Base-by-base conservation (phyloP, 1,140 invertebrate genomes). In the Metaphire vulgaris region DNA sequence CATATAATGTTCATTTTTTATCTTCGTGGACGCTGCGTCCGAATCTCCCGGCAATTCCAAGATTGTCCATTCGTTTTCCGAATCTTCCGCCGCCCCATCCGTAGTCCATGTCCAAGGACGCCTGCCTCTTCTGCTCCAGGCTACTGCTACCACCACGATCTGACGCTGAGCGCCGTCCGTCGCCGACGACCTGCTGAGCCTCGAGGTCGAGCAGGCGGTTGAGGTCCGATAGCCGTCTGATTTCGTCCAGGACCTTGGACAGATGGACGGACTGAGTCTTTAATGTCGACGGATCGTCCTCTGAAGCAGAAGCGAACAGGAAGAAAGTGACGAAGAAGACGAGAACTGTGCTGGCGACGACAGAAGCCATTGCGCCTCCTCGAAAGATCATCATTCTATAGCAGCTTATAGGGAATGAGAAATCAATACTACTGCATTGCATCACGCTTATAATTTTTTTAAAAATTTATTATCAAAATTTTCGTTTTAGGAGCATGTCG, bases 51-150 rank as follows among this genome's bases (percentile, higher is more conserved):
- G 30, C 70, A 12, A 72, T 31, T 33, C 70, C 70, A 6, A 72
- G 32, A 33, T 15, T 34, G 32, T 72, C 70, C 26, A 29, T 29
- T 14, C 70, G 14, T 26, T 72, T 72, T n/a, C 70, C 70, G 33
- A 72, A 72, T 33, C 70, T 26, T 28, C 70, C 70, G 29, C 70
- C 70, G 15, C 70, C 70, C 70, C 70, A 72, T 72, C 70, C 70
- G 70, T 72, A 72, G 33, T 72, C 70, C 70, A 72, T 72, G 32
- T 72, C 70, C 70, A 15, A 72, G 70, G 70, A 26, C 2, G 26
- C 70, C 70, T 72, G 14, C 33, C 70, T 28, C 70, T 72, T 72
- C 41, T 56, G 41, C 41, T 56, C 41, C n/a, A n/a, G n/a, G n/a
- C n/a, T n/a, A n/a, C n/a, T n/a, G n/a, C n/a, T n/a, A n/a, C n/a